These are phyloP conservation scores for Panagrolaimus sp. DNA, from an alignment of 1,140 invertebrate species.

Conservation along the genomic window DNA sequence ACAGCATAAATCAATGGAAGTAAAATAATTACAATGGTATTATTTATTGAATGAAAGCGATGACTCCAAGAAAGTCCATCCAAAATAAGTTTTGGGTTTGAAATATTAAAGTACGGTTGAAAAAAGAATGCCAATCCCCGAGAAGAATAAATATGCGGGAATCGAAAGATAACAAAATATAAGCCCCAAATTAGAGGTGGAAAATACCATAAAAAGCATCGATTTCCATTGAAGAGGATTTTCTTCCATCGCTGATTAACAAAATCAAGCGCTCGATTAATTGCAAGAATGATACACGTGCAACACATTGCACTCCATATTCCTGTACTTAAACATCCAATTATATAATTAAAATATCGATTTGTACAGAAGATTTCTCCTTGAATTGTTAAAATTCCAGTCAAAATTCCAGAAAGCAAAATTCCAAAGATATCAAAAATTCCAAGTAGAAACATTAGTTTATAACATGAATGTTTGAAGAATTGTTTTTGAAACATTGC, in stretches of 20 bases:
- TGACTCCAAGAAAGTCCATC: no score
- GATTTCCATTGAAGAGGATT: neutral
- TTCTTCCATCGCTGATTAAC: neutral
- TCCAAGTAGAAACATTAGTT: constrained; percentile 18
- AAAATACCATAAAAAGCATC: constrained; percentile 1
- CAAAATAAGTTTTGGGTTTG: no score
- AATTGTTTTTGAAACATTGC: constrained; percentile 16
- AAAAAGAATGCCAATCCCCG: neutral
- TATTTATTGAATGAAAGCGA: no score
- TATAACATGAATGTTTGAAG: constrained; percentile 12
- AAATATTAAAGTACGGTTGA: neutral
- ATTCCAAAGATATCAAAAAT: constrained; percentile 13
- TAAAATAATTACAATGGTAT: no score
- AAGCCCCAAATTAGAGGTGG: neutral
- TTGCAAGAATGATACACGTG: constrained; percentile 5
- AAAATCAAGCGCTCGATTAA: constrained; percentile 6
- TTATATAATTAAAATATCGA: neutral
- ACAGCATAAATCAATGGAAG: no score
- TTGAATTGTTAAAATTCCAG: neutral
- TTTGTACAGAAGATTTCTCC: neutral
- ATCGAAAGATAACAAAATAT: constrained; percentile 9
- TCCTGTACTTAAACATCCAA: constrained; percentile 1
- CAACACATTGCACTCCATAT: neutral
- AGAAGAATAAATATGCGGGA: constrained; percentile 1
- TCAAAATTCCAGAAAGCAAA: neutral